phyloP scores from a whole-genome alignment of 2,888 invertebrate genomes.

The Fragum sueziense region DNA sequence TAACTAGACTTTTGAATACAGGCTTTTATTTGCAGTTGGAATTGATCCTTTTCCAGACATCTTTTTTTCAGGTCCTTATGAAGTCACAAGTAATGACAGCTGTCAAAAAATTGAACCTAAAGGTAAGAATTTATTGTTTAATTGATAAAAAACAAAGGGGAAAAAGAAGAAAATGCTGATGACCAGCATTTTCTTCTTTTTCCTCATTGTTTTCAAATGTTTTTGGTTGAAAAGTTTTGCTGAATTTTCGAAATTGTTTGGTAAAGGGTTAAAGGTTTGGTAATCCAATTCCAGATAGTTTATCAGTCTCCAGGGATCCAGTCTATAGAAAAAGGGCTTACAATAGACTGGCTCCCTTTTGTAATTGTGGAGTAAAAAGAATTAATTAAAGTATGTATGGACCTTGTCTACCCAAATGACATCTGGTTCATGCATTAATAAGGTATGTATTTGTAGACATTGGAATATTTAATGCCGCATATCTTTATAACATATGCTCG shows the following conservation, averaged over 20 bases:
- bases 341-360: constrained; percentile 1
- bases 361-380: constrained; percentile 16
- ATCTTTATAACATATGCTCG: neutral
- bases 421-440: constrained; percentile 11
- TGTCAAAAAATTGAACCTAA: too few relatives aligned
- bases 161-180: too few relatives aligned
- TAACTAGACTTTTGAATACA: constrained; percentile 6
- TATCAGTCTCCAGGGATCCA: constrained; percentile 17
- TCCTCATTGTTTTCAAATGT: too few relatives aligned
- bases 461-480: constrained; percentile 12
- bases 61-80: too few relatives aligned
- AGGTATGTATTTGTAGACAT: constrained; percentile 6
- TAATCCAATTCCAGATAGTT: constrained; percentile 25
- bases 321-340: constrained; percentile 5
- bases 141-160: too few relatives aligned
- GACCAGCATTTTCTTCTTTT: too few relatives aligned
- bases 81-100: too few relatives aligned
- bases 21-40: constrained; percentile 13
- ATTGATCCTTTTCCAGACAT: too few relatives aligned
- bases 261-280: too few relatives aligned
- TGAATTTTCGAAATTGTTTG: too few relatives aligned
- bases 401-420: constrained; percentile 18
- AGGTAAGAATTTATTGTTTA: too few relatives aligned
- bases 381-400: constrained; percentile 22
- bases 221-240: too few relatives aligned